A percentile compares a stretch with the other conserved stretches of the same genome.
Evolutionary conservation across 2,888 invertebrate genomes (phyloP).

Genomic region (Blomia tropicalis): DNA sequence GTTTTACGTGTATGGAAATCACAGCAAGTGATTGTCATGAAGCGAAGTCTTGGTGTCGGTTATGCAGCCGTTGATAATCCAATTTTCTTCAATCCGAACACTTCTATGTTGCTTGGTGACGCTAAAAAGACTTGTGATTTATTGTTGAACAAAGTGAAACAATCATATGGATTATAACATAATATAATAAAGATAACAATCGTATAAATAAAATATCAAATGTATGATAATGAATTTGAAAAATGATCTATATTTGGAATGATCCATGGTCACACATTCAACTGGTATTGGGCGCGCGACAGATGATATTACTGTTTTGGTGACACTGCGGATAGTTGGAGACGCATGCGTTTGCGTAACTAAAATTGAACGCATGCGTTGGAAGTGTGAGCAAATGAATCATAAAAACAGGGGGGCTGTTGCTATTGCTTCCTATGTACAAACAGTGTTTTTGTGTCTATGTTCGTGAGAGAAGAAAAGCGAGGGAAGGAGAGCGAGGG

Average conservation of each 20-base stretch:
- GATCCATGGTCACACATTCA: background rate
- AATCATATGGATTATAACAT: slow-evolving; percentile 33
- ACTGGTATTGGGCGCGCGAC: background rate
- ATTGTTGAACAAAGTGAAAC: slow-evolving; percentile 50
- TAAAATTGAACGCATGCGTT: background rate
- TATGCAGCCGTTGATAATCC: slow-evolving; percentile 86
- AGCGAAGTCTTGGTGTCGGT: slow-evolving; percentile 66
- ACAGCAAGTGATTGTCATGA: slow-evolving; percentile 77
- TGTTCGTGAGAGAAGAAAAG: too few species aligned
- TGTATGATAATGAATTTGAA: background rate
- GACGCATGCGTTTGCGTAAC: background rate
- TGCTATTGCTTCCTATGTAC: too few species aligned
- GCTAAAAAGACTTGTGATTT: slow-evolving; percentile 80
- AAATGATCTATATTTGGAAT: background rate
- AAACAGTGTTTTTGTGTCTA: too few species aligned
- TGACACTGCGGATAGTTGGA: too few species aligned
- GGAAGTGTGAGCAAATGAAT: too few species aligned
- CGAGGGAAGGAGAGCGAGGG: too few species aligned
- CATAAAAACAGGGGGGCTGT: too few species aligned
- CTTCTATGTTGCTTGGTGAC: slow-evolving; percentile 65
- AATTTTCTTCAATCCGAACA: slow-evolving; percentile 74
- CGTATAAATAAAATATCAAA: background rate
- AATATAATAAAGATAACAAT: background rate
- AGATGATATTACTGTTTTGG: background rate
- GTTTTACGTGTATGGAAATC: slow-evolving; percentile 74